Conservation (phyloP, 2,113 vertebrate species). For the Struthio camelus region DNA sequence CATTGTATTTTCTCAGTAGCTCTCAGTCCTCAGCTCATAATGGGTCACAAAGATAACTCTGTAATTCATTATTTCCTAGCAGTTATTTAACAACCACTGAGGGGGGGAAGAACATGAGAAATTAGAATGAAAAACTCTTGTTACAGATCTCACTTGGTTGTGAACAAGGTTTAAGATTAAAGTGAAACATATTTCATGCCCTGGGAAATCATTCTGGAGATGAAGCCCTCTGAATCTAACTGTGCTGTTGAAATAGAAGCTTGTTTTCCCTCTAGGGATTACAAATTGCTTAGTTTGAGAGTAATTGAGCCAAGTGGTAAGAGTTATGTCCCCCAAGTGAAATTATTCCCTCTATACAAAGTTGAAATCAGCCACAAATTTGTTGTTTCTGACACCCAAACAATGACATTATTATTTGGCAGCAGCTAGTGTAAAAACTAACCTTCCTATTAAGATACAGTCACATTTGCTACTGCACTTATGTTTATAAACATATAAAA, state of each 20-base stretch:
- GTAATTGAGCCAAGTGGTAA: slow-evolving; percentile 48
- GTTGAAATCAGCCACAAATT: slow-evolving; percentile 1
- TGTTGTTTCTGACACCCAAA: slow-evolving; percentile 4
- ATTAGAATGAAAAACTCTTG: not conserved
- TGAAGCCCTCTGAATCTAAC: slow-evolving; percentile 30
- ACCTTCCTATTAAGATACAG: not conserved
- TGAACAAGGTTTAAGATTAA: slow-evolving; percentile 57
- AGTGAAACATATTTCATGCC: slow-evolving; percentile 33
- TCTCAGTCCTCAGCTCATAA: not conserved
- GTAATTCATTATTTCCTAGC: not conserved
- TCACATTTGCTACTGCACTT: not conserved
- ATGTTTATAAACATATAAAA: slow-evolving; percentile 4
- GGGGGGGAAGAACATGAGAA: not conserved
- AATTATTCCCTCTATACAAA: slow-evolving; percentile 12
- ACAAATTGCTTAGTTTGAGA: not conserved
- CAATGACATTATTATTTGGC: not conserved
- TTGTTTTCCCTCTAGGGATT: slow-evolving; percentile 46
- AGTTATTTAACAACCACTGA: not conserved
- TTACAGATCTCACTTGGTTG: slow-evolving; percentile 8
- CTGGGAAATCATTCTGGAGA: slow-evolving; percentile 39
- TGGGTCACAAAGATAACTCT: not conserved
- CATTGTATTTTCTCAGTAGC: not conserved
- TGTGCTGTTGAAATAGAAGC: slow-evolving; percentile 21
- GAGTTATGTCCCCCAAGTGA: slow-evolving; percentile 9
- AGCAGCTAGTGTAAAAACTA: not conserved